A percentile compares a stretch with the other conserved stretches of the same genome.
These are phyloP conservation scores for Papilio elwesi DNA, from an alignment of 2,888 invertebrate genomes.

Conservation along the genomic window DNA sequence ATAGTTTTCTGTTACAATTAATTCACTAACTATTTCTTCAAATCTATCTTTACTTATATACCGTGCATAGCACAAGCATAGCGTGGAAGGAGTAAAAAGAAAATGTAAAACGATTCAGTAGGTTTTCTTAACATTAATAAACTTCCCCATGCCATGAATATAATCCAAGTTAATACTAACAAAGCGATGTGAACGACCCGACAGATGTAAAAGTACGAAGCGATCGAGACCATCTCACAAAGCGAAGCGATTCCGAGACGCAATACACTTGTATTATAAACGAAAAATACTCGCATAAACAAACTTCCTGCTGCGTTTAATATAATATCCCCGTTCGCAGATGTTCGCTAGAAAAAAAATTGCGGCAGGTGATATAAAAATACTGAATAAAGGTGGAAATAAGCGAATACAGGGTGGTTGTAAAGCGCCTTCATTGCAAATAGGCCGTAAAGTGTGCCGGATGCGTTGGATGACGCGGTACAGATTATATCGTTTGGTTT, in stretches of 20 bases:
- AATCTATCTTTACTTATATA: too few species aligned
- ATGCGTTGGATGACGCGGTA: constrained; percentile 56
- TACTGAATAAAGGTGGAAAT: constrained; percentile 65
- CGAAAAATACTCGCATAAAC: constrained; percentile 49
- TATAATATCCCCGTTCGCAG: constrained; percentile 55
- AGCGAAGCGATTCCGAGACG: constrained; percentile 28
- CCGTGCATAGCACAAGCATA: too few species aligned
- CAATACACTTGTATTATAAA: constrained; percentile 42
- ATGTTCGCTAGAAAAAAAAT: constrained; percentile 46
- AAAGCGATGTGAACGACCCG: neutral
- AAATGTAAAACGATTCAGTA: too few species aligned
- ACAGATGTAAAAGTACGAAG: neutral
- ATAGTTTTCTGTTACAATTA: too few species aligned
- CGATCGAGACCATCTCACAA: neutral
- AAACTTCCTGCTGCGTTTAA: constrained; percentile 51
- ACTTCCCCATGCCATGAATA: too few species aligned
- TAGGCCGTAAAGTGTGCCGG: constrained; percentile 74
- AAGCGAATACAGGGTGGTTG: constrained; percentile 57
- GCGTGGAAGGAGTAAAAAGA: too few species aligned
- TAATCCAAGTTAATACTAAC: neutral
- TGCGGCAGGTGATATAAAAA: constrained; percentile 64
- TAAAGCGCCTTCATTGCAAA: constrained; percentile 76
- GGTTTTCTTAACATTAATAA: too few species aligned
- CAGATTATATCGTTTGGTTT: constrained; percentile 37
- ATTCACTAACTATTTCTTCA: too few species aligned